A percentile compares a stretch with the other conserved stretches of the same genome.
phyloP scores from a whole-genome alignment of 2,797 vertebrate genomes.

The Microchirus variegatus region DNA sequence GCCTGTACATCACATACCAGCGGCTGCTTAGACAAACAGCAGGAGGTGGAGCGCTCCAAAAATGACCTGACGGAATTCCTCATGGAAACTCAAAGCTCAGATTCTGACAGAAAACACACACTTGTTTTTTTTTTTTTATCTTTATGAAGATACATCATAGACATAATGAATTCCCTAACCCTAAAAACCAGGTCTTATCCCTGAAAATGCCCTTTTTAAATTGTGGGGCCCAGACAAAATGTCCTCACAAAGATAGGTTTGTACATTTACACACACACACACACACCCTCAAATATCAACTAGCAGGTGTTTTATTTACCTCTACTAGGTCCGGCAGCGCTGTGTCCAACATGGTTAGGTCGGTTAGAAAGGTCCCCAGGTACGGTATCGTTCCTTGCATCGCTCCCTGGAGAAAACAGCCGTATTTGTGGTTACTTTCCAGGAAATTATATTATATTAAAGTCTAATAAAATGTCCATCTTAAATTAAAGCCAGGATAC shows the following conservation, averaged over 20 bases:
- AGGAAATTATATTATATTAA: background rate
- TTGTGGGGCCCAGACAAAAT: no score
- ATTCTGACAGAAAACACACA: no score
- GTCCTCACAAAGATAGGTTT: no score
- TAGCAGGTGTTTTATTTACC: constrained; percentile 74
- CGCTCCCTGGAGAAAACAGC: constrained; percentile 82
- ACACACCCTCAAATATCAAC: constrained; percentile 7
- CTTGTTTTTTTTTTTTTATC: no score
- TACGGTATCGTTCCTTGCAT: constrained; percentile 97
- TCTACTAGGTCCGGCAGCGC: constrained; percentile 91
- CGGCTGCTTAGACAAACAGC: constrained; percentile 58
- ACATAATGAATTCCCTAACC: no score
- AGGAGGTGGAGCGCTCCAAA: constrained; percentile 42
- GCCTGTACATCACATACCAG: constrained; percentile 48
- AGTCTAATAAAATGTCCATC: no score
- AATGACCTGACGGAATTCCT: constrained; percentile 49
- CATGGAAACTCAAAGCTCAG: constrained; percentile 18
- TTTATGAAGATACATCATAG: no score
- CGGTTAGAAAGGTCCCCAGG: constrained; percentile 93
- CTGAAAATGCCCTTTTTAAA: no score
- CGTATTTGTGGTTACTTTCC: background rate
- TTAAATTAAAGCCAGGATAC: no score
- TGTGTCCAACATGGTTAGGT: constrained; percentile 95
- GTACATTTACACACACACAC: constrained; percentile 8
- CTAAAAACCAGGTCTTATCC: no score